Base-by-base conservation (phyloP, 2,888 invertebrate species). In the Himalopsyche tibetana region DNA sequence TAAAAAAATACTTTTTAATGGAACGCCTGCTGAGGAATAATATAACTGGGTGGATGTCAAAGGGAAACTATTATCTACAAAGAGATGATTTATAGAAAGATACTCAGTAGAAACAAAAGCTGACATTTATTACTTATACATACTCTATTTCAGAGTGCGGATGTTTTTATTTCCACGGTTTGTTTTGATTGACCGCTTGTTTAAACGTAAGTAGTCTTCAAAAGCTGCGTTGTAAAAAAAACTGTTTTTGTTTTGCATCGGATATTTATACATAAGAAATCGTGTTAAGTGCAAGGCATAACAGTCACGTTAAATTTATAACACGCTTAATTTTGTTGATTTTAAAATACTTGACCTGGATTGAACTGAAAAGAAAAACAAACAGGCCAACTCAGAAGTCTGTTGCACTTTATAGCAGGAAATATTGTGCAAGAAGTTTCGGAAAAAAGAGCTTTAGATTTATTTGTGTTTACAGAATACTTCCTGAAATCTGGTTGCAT, bases 321-420 rank as follows among this genome's bases (percentile, higher is more conserved):
- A 38, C 28, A 74, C 74, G 36, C 74, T 12, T 36, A 74, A 15
- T 74, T 74, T 38, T 74, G 74, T 74, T 74, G 74, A 74, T 74
- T 74, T 74, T 74, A 12, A 38, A 74, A 74, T 38, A 74, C 74
- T 74, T 74, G 74, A 74, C 74, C 74, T 74, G 74, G 36, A 74
- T 74, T 74, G 74, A 74, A 74, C 74, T 74, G 36, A 74, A 74
- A 15, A 74, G 74, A 74, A 74, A 74, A 38, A 74, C 74, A 74
- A 74, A 74, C 74, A 74, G 36, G 15, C 74, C 5, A 36, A 45
- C 45, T 45, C 45, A 2, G 45, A 45, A 74, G 38, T 36, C 74
- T 74, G 38, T 12, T 74, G 74, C 74, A 74, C 74, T 74, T 74
- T 74, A 74, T 74, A 12, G 38, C 74, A 74, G 28, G 36, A 36